Percentiles rank a stretch among this genome's conserved stretches.
These are phyloP conservation scores for Paralichthys olivaceus DNA, from an alignment of 2,113 vertebrate genomes.

Conservation along the genomic window DNA sequence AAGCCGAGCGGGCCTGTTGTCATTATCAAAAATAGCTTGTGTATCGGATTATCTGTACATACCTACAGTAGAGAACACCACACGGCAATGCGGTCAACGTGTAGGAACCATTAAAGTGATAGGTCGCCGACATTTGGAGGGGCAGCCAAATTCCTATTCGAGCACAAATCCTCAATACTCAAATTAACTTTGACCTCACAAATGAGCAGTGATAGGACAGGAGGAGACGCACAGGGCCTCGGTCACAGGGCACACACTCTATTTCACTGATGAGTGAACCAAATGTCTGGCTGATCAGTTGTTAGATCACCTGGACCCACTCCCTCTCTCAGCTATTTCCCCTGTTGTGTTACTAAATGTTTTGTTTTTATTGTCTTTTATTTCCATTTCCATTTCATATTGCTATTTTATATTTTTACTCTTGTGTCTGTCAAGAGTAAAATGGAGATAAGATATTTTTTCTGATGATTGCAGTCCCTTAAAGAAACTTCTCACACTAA, in stretches of 20 bases:
- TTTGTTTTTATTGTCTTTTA: background rate
- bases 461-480: background rate
- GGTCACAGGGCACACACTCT: background rate
- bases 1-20: slow-evolving; percentile 53
- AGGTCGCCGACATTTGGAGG: slow-evolving; percentile 11
- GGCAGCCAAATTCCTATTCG: background rate
- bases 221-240: background rate
- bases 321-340: background rate
- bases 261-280: too few relatives aligned
- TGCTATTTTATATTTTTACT: background rate
- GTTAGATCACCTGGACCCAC: slow-evolving; percentile 9
- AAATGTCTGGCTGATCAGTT: background rate
- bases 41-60: slow-evolving; percentile 34
- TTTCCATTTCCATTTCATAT: background rate
- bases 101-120: background rate
- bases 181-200: background rate
- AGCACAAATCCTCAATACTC: background rate
- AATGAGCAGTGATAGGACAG: background rate
- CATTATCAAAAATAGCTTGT: slow-evolving; percentile 69
- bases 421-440: background rate
- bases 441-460: background rate
- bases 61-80: background rate
- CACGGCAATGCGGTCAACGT: background rate
- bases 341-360: background rate
- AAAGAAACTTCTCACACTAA: background rate